Evolutionary conservation across 1,140 invertebrate species (phyloP).

Genomic region (Papilio xuthus): DNA sequence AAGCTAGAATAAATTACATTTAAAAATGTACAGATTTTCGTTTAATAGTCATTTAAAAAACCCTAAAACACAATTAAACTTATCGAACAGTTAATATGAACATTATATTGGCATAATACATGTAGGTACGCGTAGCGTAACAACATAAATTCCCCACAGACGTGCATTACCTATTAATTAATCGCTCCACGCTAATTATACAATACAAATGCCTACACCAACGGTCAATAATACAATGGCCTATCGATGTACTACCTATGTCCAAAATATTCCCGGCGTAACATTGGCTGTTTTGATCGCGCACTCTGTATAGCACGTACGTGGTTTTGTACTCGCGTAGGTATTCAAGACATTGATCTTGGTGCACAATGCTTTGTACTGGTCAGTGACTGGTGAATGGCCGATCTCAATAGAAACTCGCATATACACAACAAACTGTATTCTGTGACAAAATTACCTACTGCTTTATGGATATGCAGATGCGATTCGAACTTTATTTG

Average conservation of each 20-base stretch:
- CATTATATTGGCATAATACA: background rate
- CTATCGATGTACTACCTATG: constrained; percentile 44
- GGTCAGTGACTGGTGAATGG: constrained; percentile 61
- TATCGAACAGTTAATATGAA: background rate
- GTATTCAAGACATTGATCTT: constrained; percentile 70
- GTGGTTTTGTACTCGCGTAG: constrained; percentile 54
- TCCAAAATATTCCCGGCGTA: constrained; percentile 44
- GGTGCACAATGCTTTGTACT: constrained; percentile 66
- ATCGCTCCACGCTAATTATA: constrained; percentile 74
- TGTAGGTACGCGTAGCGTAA: background rate
- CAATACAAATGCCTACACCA: constrained; percentile 64
- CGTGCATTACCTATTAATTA: constrained; percentile 73
- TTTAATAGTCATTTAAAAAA: no score
- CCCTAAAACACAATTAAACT: background rate
- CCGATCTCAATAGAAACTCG: constrained; percentile 55
- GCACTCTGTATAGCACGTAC: constrained; percentile 52
- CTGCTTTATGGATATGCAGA: constrained; percentile 46
- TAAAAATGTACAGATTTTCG: no score
- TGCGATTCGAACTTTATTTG: constrained; percentile 5
- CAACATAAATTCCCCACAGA: constrained; percentile 54
- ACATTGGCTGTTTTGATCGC: constrained; percentile 52
- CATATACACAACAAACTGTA: constrained; percentile 56
- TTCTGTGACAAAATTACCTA: constrained; percentile 64
- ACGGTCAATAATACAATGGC: constrained; percentile 65
- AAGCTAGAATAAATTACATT: no score